A percentile compares a stretch with the other conserved stretches of the same genome.
Conservation (phyloP, 2,797 vertebrate species). For the Potorous gilbertii region DNA sequence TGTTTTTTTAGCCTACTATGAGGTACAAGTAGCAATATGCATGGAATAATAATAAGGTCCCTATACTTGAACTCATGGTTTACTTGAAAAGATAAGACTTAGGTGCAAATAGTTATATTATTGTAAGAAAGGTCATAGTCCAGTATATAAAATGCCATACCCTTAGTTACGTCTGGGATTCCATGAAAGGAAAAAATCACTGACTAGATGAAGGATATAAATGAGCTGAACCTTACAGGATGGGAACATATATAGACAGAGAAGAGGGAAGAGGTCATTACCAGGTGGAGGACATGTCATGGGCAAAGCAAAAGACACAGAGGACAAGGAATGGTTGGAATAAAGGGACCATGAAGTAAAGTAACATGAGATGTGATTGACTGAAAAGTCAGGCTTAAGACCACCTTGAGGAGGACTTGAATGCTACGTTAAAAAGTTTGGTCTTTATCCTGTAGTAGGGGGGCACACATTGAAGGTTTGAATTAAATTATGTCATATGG, state of each 20-base stretch:
- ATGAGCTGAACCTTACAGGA: not conserved
- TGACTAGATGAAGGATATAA: not conserved
- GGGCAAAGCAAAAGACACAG: not conserved
- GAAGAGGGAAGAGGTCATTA: not conserved
- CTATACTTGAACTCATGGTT: not conserved
- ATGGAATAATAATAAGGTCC: not conserved
- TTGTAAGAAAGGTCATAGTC: not conserved
- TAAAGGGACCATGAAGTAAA: not conserved
- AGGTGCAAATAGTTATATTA: not conserved
- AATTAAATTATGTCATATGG: not conserved
- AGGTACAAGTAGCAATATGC: not conserved
- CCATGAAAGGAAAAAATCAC: not conserved
- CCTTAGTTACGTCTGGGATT: not conserved
- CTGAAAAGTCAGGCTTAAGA: not conserved
- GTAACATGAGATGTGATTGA: not conserved
- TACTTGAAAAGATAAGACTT: not conserved
- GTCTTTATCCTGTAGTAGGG: not conserved
- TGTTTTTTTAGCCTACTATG: not conserved
- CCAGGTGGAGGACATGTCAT: not conserved
- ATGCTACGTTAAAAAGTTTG: not conserved
- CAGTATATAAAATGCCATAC: not conserved
- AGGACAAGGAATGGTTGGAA: not conserved
- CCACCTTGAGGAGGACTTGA: too few relatives aligned
- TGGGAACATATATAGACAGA: not conserved
- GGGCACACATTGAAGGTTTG: not conserved